Evolutionary conservation across 2,113 vertebrate species (phyloP).

Genomic region (Phylloscopus whistleri): DNA sequence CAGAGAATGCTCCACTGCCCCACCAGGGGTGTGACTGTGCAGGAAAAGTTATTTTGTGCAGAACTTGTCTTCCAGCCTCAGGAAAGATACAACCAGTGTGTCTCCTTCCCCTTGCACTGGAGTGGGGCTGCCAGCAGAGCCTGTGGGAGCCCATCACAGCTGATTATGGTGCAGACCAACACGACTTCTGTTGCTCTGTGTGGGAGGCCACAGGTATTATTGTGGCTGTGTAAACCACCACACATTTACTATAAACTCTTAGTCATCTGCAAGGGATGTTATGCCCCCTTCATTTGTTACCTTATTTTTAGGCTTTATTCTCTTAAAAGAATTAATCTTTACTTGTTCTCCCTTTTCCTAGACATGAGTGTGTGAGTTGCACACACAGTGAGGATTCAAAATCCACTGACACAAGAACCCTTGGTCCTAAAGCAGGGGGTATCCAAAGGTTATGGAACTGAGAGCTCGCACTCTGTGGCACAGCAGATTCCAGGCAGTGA

Average conservation of each 20-base stretch:
- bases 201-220: background rate
- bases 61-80: background rate
- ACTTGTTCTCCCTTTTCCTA: background rate
- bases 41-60: background rate
- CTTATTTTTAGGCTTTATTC: background rate
- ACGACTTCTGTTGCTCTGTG: background rate
- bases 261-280: background rate
- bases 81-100: background rate
- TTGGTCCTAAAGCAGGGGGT: background rate
- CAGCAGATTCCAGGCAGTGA: background rate
- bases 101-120: background rate
- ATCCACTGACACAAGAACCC: background rate
- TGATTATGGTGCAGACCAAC: background rate
- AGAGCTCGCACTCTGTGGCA: background rate
- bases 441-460: background rate
- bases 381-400: background rate
- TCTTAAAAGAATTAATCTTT: background rate
- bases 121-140: background rate
- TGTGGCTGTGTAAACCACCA: background rate
- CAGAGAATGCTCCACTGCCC: background rate
- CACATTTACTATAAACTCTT: background rate
- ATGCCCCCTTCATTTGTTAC: background rate
- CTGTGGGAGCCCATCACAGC: background rate
- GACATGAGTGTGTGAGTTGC: background rate
- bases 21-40: accelerated